Conservation (phyloP, 2,113 vertebrate genomes). For the Epinephelus cyanopodus region DNA sequence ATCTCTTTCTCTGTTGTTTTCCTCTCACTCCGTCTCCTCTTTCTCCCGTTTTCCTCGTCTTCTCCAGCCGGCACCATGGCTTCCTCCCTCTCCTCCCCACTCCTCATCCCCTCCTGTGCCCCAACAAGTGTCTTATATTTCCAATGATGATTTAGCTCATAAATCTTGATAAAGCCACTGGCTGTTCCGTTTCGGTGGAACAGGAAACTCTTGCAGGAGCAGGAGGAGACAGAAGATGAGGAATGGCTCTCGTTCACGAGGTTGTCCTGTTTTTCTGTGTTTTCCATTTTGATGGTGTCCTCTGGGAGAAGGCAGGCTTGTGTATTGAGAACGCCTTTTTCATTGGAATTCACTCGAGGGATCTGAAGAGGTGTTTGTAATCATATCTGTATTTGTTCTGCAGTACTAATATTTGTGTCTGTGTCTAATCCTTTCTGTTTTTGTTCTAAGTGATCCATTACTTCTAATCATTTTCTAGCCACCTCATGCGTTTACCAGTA, state of each 20-base stretch:
- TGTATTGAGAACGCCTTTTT: slow-evolving; percentile 15
- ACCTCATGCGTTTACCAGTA: slow-evolving; percentile 1
- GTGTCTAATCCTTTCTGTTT: slow-evolving; percentile 21
- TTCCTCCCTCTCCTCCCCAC: slow-evolving; percentile 11
- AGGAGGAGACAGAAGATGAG: slow-evolving; percentile 71
- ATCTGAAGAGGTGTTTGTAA: slow-evolving; percentile 32
- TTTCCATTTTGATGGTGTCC: slow-evolving; percentile 54
- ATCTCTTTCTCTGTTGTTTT: slow-evolving; percentile 26
- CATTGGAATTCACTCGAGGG: not conserved
- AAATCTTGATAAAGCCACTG: slow-evolving; percentile 83
- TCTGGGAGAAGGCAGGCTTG: slow-evolving; percentile 21
- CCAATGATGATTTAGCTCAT: slow-evolving; percentile 80
- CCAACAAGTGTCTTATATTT: slow-evolving; percentile 83
- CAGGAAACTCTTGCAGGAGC: slow-evolving; percentile 74
- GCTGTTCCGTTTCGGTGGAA: slow-evolving; percentile 79
- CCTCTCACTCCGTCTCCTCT: slow-evolving; percentile 22
- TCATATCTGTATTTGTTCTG: slow-evolving; percentile 32
- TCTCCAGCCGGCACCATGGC: slow-evolving; percentile 10
- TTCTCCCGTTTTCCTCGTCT: slow-evolving; percentile 26
- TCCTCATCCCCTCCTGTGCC: slow-evolving; percentile 47
- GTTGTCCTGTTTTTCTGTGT: slow-evolving; percentile 59
- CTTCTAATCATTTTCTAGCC: slow-evolving; percentile 25
- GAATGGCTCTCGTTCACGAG: slow-evolving; percentile 63
- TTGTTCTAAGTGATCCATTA: slow-evolving; percentile 12
- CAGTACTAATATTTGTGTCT: not conserved